Conservation (phyloP, 2,888 invertebrate genomes). For the Tholera decimalis region DNA sequence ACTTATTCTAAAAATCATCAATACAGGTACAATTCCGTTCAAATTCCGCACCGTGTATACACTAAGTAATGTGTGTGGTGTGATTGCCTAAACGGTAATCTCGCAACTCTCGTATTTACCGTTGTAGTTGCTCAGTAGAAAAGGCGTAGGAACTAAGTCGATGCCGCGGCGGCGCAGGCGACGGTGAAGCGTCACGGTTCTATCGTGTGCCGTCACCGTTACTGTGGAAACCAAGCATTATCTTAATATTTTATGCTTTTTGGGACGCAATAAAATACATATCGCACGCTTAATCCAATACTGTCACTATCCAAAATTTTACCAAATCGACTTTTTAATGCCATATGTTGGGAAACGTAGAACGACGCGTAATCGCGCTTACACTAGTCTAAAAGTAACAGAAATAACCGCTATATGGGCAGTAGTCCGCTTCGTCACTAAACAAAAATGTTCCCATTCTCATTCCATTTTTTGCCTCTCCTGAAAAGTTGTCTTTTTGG, state of each 20-base stretch:
- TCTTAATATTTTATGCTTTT: background rate
- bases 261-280: too few relatives aligned
- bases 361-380: too few relatives aligned
- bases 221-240: constrained; percentile 32
- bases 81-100: constrained; percentile 75
- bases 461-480: too few relatives aligned
- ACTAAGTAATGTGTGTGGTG: background rate
- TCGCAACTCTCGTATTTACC: constrained; percentile 79
- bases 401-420: too few relatives aligned
- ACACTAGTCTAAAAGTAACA: too few relatives aligned
- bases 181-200: constrained; percentile 76
- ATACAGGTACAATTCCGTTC: constrained; percentile 23
- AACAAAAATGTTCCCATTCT: too few relatives aligned
- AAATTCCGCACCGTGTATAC: constrained; percentile 36
- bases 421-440: too few relatives aligned
- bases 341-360: too few relatives aligned
- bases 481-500: too few relatives aligned
- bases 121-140: constrained; percentile 88
- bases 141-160: constrained; percentile 89
- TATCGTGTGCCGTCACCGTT: constrained; percentile 68
- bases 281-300: too few relatives aligned
- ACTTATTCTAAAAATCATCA: constrained; percentile 13
- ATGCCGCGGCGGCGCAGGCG: constrained; percentile 77
- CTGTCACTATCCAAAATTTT: too few relatives aligned
- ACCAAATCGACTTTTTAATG: too few relatives aligned